Percentiles rank a stretch among this genome's conserved stretches.
phyloP scores from a whole-genome alignment of 37 sponge, comb jelly and placozoan genomes.

The Beroe forskalii region DNA sequence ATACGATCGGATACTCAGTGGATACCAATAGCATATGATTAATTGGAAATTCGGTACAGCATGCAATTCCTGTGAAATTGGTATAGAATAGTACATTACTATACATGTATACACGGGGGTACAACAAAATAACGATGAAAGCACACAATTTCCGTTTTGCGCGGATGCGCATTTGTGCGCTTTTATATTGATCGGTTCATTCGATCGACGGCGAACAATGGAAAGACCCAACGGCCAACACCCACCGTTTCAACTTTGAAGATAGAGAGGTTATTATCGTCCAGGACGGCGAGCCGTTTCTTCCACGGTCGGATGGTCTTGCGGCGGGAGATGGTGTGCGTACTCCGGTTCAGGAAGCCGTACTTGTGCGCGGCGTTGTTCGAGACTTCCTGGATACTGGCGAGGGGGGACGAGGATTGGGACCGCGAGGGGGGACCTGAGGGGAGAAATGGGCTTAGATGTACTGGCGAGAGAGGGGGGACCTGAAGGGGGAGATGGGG shows the following conservation, averaged over 20 bases:
- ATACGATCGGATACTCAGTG: too few species aligned
- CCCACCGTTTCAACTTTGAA: slow-evolving; percentile 60
- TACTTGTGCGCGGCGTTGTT: slow-evolving; percentile 39
- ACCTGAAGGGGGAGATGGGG: not conserved
- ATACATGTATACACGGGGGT: too few species aligned
- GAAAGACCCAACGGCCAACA: too few species aligned
- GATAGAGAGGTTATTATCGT: slow-evolving; percentile 48
- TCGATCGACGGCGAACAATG: too few species aligned
- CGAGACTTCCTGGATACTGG: slow-evolving; percentile 28
- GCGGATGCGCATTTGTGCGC: too few species aligned
- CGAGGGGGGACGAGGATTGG: slow-evolving; percentile 33
- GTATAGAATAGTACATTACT: too few species aligned
- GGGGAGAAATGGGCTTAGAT: not conserved
- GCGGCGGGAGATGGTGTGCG: slow-evolving; percentile 31
- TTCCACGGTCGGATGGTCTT: slow-evolving; percentile 54
- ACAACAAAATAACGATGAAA: too few species aligned
- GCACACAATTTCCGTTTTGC: too few species aligned
- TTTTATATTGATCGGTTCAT: too few species aligned
- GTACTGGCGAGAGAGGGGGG: slow-evolving; percentile 63
- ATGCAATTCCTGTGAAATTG: too few species aligned
- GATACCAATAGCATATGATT: too few species aligned
- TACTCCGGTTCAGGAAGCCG: slow-evolving; percentile 58
- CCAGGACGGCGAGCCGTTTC: slow-evolving; percentile 45
- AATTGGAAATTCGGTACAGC: too few species aligned
- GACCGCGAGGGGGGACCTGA: slow-evolving; percentile 53